These are phyloP conservation scores for Acholoe squamosa DNA, from an alignment of 2,888 invertebrate species.

Conservation along the genomic window DNA sequence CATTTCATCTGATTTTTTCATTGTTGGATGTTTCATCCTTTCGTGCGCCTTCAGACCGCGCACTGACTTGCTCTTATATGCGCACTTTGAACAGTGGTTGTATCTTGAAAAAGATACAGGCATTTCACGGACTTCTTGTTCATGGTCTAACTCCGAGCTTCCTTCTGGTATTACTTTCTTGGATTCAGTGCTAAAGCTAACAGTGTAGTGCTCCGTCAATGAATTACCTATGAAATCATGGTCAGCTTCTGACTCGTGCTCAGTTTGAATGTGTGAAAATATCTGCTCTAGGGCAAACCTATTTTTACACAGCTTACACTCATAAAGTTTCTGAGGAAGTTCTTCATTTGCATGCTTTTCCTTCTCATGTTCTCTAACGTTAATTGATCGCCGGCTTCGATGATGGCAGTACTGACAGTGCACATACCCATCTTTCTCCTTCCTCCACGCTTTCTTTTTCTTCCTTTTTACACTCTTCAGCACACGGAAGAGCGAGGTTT, in stretches of 20 bases:
- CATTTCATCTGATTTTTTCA: not conserved
- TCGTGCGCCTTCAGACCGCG: not conserved
- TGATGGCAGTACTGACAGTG: conserved; percentile 25
- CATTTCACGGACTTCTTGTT: not conserved
- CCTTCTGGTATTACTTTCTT: not conserved
- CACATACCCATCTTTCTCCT: conserved; percentile 39
- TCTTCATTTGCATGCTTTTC: conserved; percentile 35
- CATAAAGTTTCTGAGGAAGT: not conserved
- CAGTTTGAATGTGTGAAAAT: conserved; percentile 18
- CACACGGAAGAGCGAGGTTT: not conserved
- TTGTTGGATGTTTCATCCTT: not conserved
- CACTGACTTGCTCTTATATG: conserved; percentile 11
- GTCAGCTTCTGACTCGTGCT: not conserved
- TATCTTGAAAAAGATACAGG: not conserved
- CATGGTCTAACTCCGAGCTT: not conserved
- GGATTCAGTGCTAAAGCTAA: conserved; percentile 1
- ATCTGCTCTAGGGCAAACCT: conserved; percentile 5
- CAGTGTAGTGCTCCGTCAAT: conserved; percentile 35
- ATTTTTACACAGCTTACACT: conserved; percentile 21
- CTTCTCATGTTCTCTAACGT: conserved; percentile 29
- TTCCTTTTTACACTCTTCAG: not conserved
- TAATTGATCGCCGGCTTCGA: conserved; percentile 16
- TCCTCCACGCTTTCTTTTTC: not conserved
- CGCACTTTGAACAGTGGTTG: not conserved
- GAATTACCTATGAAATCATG: conserved; percentile 4